These are phyloP conservation scores for Ophraella communa DNA, from an alignment of 2,888 invertebrate genomes.

Conservation along the genomic window DNA sequence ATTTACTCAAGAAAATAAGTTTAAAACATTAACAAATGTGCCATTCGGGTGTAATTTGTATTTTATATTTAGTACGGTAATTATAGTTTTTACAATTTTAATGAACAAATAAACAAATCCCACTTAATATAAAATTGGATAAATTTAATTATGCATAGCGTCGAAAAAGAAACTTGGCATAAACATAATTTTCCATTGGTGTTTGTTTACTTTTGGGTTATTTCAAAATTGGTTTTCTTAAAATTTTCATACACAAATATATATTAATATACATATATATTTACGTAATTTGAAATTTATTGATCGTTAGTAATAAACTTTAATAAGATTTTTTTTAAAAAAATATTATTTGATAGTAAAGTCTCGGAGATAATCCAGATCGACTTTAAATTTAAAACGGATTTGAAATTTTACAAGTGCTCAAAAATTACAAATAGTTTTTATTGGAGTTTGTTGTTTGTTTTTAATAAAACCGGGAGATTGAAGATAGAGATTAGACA, in stretches of 20 bases:
- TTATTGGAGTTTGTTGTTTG: too few relatives aligned
- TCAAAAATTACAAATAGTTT: too few relatives aligned
- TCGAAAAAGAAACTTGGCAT: slow-evolving; percentile 1
- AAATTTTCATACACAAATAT: neutral
- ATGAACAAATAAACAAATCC: slow-evolving; percentile 30
- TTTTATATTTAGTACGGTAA: slow-evolving; percentile 31
- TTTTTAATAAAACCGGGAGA: too few relatives aligned
- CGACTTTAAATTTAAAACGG: neutral
- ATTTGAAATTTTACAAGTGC: neutral
- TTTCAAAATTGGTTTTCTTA: neutral
- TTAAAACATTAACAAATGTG: slow-evolving; percentile 44
- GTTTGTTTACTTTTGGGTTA: slow-evolving; percentile 3
- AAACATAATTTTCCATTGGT: slow-evolving; percentile 9
- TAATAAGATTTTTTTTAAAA: slow-evolving; percentile 33
- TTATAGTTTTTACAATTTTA: slow-evolving; percentile 31
- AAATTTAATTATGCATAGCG: slow-evolving; percentile 13
- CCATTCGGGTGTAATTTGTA: slow-evolving; percentile 30
- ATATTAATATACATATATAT: slow-evolving; percentile 2
- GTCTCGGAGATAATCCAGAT: slow-evolving; percentile 11
- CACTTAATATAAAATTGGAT: slow-evolving; percentile 17
- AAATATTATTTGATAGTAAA: slow-evolving; percentile 29
- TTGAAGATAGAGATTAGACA: too few relatives aligned
- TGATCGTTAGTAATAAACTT: slow-evolving; percentile 13
- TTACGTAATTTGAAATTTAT: neutral
- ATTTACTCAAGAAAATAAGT: slow-evolving; percentile 55